Evolutionary conservation across 2,113 vertebrate species (phyloP).

Genomic region (Myrmophylax atrothorax): DNA sequence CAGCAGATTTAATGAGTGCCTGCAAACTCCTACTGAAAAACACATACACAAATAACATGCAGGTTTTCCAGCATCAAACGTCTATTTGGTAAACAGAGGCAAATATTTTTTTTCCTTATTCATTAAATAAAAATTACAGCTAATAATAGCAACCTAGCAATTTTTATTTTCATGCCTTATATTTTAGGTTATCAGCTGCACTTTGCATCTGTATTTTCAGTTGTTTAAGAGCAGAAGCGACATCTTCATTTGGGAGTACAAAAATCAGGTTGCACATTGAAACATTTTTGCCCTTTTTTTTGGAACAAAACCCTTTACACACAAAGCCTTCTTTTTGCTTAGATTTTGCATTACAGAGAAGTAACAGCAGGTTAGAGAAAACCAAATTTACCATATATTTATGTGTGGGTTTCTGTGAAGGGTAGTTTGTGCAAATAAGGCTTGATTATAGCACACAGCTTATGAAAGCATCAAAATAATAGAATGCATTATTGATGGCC

Average conservation of each 20-base stretch:
- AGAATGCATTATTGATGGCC: neutral
- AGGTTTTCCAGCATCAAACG: conserved; percentile 31
- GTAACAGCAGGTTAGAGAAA: conserved; percentile 30
- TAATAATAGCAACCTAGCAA: conserved; percentile 46
- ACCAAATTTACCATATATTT: neutral
- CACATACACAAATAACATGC: neutral
- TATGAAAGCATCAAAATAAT: conserved; percentile 10
- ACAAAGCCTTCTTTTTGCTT: neutral
- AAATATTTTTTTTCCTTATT: neutral
- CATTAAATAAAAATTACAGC: conserved; percentile 56
- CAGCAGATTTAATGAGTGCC: conserved; percentile 26
- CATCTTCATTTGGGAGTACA: conserved; percentile 43
- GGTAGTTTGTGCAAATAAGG: conserved; percentile 6
- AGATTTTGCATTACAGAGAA: conserved; percentile 1
- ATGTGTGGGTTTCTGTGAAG: neutral
- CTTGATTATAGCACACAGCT: conserved; percentile 18
- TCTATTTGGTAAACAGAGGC: conserved; percentile 40
- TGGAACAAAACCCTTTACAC: conserved; percentile 3
- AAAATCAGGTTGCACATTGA: conserved; percentile 26
- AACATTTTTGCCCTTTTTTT: neutral
- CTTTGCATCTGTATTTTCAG: conserved; percentile 64
- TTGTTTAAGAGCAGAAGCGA: conserved; percentile 50
- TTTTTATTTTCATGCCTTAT: conserved; percentile 52
- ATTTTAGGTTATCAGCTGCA: conserved; percentile 64
- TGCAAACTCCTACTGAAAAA: conserved; percentile 39